Evolutionary conservation across 2,113 vertebrate species (phyloP), one percentile per base, ranked within the genome.

Genomic region (Agapornis roseicollis): DNA sequence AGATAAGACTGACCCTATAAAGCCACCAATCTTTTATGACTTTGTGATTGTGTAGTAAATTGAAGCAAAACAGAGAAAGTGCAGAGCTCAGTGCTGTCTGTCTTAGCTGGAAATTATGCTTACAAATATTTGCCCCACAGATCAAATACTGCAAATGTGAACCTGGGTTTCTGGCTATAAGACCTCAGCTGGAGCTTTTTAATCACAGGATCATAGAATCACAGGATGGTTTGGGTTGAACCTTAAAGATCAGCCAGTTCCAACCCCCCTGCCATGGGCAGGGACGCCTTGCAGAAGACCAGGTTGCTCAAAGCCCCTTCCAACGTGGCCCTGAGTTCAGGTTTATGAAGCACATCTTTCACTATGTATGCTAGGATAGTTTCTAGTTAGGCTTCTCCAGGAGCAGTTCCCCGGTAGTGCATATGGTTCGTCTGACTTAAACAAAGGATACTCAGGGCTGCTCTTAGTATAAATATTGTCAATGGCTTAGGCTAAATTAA

Each of bases 381-480:
- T 65, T 87, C 66, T 41, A 47, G 25, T 42, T 37, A 10, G 23
- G 50, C 12, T 78, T 73, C 50, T 77, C 42, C 35, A 24, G 58
- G 20, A 77, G 66, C n/a, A 46, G 23, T 46, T 80, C 41, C 33
- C 44, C 1, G 0, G 68, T 76, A 52, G 64, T 0, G 1, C 3
- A 29, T 9, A 3, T 15, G 4, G 7, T 31, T 63, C 53, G 35
- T 58, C 42, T 9, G 25, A 46, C 42, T 90, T 77, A 37, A 78
- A 84, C 49, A 58, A 87, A 86, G 46, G 68, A 70, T 55, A 13
- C 1, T 6, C 0, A 3, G 70, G 77, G 82, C 82, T 68, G 78
- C 52, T 79, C 37, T 52, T 37, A 33, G 56, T 28, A 41, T 41
- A 93, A 82, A 89, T 37, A 69, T 9, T 55, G 35, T 29, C 63